A percentile compares a stretch with the other conserved stretches of the same genome.
Evolutionary conservation across 1,140 invertebrate genomes (phyloP).

Genomic region (Drosophila asahinai): DNA sequence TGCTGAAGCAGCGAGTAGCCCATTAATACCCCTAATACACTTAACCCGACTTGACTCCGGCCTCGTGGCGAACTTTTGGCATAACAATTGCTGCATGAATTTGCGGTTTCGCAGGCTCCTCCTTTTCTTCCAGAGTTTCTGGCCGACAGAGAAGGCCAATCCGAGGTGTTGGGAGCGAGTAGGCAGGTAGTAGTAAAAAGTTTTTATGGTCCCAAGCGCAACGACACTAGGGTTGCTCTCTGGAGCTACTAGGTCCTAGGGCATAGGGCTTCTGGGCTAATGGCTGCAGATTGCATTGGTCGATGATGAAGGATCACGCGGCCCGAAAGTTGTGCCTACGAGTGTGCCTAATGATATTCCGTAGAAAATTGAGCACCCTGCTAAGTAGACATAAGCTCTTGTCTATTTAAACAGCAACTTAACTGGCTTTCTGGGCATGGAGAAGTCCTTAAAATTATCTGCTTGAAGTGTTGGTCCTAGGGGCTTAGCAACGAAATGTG

Average conservation of each 20-base stretch:
- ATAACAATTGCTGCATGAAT: slow-evolving; percentile 77
- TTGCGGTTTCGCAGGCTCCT: slow-evolving; percentile 47
- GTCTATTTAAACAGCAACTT: slow-evolving; percentile 27
- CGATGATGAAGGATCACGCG: neutral
- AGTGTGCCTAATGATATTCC: neutral
- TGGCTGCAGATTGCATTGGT: slow-evolving; percentile 45
- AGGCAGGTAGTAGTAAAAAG: slow-evolving; percentile 46
- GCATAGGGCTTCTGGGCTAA: slow-evolving; percentile 34
- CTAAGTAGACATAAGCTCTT: slow-evolving; percentile 30
- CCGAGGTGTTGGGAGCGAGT: slow-evolving; percentile 27
- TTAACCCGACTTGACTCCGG: slow-evolving; percentile 53
- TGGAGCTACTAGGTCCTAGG: neutral
- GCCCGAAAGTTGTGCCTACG: slow-evolving; percentile 5
- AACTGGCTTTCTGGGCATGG: neutral
- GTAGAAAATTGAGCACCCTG: slow-evolving; percentile 35
- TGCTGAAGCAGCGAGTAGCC: slow-evolving; percentile 32
- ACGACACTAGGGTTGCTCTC: slow-evolving; percentile 4
- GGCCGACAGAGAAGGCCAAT: neutral
- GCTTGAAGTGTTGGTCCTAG: too few species aligned
- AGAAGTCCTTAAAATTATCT: neutral
- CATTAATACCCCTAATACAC: slow-evolving; percentile 74
- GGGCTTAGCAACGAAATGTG: too few species aligned
- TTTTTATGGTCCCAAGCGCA: slow-evolving; percentile 50
- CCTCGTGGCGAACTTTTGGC: slow-evolving; percentile 72
- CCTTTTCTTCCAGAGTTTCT: slow-evolving; percentile 3